Evolutionary conservation across 2,888 invertebrate species (phyloP), one percentile per base, ranked within the genome.

Genomic region (Drosophila atripex): DNA sequence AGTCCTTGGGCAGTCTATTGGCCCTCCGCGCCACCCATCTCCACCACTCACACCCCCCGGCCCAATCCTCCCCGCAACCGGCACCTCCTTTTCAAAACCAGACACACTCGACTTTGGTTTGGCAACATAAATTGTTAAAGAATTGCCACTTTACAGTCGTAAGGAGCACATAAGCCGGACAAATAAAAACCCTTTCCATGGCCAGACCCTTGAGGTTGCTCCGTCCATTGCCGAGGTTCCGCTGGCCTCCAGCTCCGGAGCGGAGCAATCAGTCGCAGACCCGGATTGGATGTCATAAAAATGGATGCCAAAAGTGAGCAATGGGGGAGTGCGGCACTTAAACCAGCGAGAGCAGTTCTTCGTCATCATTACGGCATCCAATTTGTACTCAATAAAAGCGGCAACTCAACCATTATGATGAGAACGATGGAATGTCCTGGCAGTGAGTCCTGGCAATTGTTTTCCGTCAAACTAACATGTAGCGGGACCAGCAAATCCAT

Each of bases 91-190:
- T 59, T 32, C 45, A 54, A 16, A 7, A 23, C 18, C 56, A 51
- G 14, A 46, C 65, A 41, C 73, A 73, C 74, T 85, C 75, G 73
- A 76, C 77, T 76, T 71, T 85, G 77, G 86, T 75, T 79, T 78
- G 78, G 80, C 86, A 66, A 79, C 83, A 88, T 86, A 88, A 89
- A 89, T 88, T 88, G 80, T 76, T 82, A 80, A 88, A 85, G 86
- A 88, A 87, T 89, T 86, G 83, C 85, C 83, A 87, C 85, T 89
- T 89, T 89, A 85, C 77, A 85, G 86, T 79, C 86, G 83, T 87
- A 88, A 87, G 80, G 80, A 76, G 73, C 72, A 74, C 78, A 89
- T 85, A 86, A 83, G 75, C 80, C 87, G 72, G 64, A 71, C 77
- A 80, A 76, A 84, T 78, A 75, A 86, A 80, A 82, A 78, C 73